Evolutionary conservation across 2,888 invertebrate genomes (phyloP).

Genomic region (Xanthia togata): DNA sequence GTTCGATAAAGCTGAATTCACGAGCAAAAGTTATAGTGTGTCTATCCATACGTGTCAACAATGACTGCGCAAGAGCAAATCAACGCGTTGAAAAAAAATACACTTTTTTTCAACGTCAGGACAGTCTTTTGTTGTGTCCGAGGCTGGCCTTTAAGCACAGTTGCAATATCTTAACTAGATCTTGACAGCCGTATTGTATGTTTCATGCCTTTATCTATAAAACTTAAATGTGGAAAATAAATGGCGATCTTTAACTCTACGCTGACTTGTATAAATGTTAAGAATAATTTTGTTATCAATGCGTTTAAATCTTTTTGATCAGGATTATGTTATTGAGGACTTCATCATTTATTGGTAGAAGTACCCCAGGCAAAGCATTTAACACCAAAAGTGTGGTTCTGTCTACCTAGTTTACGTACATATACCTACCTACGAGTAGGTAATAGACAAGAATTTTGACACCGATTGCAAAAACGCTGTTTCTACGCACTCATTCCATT

Average conservation of each 20-base stretch:
- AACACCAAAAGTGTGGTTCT: neutral
- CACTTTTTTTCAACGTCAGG: slow-evolving; percentile 38
- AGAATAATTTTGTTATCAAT: slow-evolving; percentile 17
- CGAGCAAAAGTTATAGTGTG: slow-evolving; percentile 24
- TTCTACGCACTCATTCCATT: slow-evolving; percentile 34
- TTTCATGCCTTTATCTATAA: slow-evolving; percentile 32
- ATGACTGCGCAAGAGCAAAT: slow-evolving; percentile 39
- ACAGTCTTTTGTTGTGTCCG: slow-evolving; percentile 50
- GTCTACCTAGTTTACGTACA: neutral
- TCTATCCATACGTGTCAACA: slow-evolving; percentile 31
- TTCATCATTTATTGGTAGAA: neutral
- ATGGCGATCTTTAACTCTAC: slow-evolving; percentile 6
- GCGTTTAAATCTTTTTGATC: slow-evolving; percentile 22
- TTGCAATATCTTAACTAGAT: slow-evolving; percentile 58
- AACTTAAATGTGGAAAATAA: slow-evolving; percentile 21
- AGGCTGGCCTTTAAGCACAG: slow-evolving; percentile 43
- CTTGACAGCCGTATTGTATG: slow-evolving; percentile 54
- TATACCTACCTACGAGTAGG: neutral
- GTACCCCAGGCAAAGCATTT: neutral
- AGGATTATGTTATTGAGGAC: neutral
- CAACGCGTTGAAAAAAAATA: slow-evolving; percentile 15
- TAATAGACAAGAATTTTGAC: slow-evolving; percentile 31
- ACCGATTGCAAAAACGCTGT: slow-evolving; percentile 42
- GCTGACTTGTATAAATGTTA: slow-evolving; percentile 13
- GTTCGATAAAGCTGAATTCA: slow-evolving; percentile 33